These are phyloP conservation scores for Noctua pronuba DNA, from an alignment of 2,888 invertebrate species.

Conservation along the genomic window DNA sequence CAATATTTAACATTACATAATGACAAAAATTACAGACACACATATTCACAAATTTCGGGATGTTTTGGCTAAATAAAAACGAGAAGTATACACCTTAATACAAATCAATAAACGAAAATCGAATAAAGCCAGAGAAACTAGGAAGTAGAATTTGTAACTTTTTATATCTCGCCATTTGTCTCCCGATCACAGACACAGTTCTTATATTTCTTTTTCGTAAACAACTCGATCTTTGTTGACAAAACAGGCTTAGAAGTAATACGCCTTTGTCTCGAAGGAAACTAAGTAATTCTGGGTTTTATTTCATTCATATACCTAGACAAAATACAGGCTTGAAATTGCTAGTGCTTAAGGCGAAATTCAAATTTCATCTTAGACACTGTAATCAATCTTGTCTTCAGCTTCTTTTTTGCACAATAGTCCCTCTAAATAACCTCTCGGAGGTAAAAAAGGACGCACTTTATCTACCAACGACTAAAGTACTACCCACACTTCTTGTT, in stretches of 20 bases:
- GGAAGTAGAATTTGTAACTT: conserved; percentile 16
- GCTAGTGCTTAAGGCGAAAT: background rate
- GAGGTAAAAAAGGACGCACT: background rate
- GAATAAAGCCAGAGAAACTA: background rate
- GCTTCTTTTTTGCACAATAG: background rate
- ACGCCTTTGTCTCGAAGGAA: background rate
- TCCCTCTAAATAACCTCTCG: background rate
- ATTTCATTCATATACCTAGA: conserved; percentile 10
- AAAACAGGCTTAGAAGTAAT: conserved; percentile 10
- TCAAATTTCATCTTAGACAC: background rate
- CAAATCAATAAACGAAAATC: conserved; percentile 9
- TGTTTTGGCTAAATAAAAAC: too few relatives aligned
- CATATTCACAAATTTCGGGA: too few relatives aligned
- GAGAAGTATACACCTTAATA: background rate
- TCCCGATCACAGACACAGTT: background rate
- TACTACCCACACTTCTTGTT: background rate
- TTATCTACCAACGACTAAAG: background rate
- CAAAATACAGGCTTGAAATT: background rate
- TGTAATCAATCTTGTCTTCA: background rate
- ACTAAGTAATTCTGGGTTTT: conserved; percentile 20
- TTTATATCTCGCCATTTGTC: conserved; percentile 21
- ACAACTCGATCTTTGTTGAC: conserved; percentile 37
- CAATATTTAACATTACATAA: too few relatives aligned
- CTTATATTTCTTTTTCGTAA: conserved; percentile 33
- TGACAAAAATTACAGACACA: too few relatives aligned